phyloP scores from a whole-genome alignment of 2,113 vertebrate species.

The Tretioscincus oriximinensis region DNA sequence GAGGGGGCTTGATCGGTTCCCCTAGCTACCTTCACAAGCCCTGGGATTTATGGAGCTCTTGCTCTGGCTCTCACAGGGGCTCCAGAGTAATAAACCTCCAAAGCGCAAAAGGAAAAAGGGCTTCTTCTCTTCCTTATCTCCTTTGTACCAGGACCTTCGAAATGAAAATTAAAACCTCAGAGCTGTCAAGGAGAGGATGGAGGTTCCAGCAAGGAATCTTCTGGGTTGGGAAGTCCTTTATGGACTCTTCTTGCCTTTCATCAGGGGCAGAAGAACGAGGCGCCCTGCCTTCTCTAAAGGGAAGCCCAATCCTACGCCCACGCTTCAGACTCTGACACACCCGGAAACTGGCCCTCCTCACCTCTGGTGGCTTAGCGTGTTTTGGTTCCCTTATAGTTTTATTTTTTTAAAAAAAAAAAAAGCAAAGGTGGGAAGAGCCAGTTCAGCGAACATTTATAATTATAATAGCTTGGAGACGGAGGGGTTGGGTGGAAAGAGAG shows the following conservation, averaged over 20 bases:
- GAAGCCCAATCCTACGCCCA: constrained; percentile 21
- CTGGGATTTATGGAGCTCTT: constrained; percentile 34
- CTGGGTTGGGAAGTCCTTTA: background rate
- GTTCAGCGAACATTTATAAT: constrained; percentile 32
- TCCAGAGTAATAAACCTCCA: constrained; percentile 34
- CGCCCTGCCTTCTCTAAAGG: background rate
- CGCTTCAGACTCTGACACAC: constrained; percentile 17
- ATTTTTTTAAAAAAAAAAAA: constrained; percentile 7
- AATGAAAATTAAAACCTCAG: background rate
- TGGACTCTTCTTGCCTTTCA: fast-evolving
- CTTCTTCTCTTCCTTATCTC: background rate
- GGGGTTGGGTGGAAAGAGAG: no score
- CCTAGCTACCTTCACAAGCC: background rate
- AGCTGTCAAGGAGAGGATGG: constrained; percentile 27
- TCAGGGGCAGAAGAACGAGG: background rate
- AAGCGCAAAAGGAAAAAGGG: constrained; percentile 20
- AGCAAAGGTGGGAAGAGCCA: constrained; percentile 33
- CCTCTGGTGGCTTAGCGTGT: background rate
- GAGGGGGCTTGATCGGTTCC: background rate
- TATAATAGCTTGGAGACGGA: constrained; percentile 12
- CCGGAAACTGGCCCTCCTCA: constrained; percentile 13
- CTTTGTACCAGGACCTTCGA: constrained; percentile 24
- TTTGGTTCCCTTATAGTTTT: background rate
- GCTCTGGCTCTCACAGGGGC: constrained; percentile 11
- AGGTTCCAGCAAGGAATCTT: background rate